phyloP scores from a whole-genome alignment of 2,888 invertebrate genomes.

The Temnothorax ravouxi region DNA sequence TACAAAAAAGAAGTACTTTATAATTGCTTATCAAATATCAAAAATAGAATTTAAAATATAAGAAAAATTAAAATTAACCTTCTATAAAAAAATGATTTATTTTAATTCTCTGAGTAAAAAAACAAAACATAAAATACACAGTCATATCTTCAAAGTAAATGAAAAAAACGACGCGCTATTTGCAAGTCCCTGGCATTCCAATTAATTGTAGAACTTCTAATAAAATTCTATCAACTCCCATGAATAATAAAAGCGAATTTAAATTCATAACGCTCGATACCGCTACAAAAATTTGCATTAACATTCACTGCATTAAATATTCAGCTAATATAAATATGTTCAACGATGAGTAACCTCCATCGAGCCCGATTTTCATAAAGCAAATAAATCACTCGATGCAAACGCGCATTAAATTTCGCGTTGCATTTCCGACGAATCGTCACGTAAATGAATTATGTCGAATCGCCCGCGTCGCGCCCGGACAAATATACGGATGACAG shows the following conservation, averaged over 20 bases:
- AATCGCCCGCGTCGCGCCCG: background rate
- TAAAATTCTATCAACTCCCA: background rate
- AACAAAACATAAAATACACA: background rate
- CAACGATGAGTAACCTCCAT: background rate
- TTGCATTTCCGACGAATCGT: conserved; percentile 12
- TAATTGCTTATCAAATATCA: background rate
- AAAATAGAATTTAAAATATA: background rate
- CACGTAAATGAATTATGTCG: conserved; percentile 29
- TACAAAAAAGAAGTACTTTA: background rate
- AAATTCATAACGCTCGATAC: background rate
- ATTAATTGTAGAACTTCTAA: background rate
- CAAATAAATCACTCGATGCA: conserved; percentile 25
- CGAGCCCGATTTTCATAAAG: background rate
- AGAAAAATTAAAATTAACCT: background rate
- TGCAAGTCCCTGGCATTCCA: background rate
- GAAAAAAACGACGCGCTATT: background rate
- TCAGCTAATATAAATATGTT: conserved; percentile 6
- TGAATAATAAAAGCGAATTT: background rate
- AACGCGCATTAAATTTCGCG: conserved; percentile 14
- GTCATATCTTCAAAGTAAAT: background rate
- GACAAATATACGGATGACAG: conserved; percentile 45
- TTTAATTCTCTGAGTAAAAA: background rate
- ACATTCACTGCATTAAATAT: background rate
- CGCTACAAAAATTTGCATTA: background rate
- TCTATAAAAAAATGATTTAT: background rate